Evolutionary conservation across 2,888 invertebrate species (phyloP).

Genomic region (Andrena trimmerana): DNA sequence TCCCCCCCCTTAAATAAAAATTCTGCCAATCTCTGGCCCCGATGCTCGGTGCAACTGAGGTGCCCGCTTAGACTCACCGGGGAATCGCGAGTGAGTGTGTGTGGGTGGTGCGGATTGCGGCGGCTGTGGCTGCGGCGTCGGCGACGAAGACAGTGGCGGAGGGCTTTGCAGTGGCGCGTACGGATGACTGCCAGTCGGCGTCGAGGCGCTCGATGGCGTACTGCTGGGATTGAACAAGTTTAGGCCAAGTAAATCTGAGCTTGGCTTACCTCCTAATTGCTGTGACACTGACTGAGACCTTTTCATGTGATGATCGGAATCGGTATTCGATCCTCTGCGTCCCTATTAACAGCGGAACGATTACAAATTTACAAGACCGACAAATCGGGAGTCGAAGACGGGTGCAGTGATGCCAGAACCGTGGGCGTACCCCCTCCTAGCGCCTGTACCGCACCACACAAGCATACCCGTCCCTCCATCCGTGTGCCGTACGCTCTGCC

Average conservation of each 20-base stretch:
- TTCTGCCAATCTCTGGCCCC: not conserved
- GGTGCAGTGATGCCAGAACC: too few species aligned
- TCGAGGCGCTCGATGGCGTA: conserved; percentile 92
- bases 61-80: conserved; percentile 82
- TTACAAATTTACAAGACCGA: not conserved
- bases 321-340: conserved; percentile 90
- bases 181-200: conserved; percentile 91
- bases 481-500: too few species aligned
- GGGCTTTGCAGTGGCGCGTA: conserved; percentile 94
- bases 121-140: conserved; percentile 79
- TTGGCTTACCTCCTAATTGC: conserved; percentile 90
- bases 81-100: conserved; percentile 84
- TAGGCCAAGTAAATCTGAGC: conserved; percentile 92
- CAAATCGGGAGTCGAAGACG: not conserved
- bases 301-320: conserved; percentile 89
- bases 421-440: too few species aligned
- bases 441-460: too few species aligned
- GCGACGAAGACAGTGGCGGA: conserved; percentile 82
- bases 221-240: conserved; percentile 91
- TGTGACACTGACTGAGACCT: conserved; percentile 92
- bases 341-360: conserved; percentile 81
- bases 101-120: conserved; percentile 81
- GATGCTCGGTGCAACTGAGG: conserved; percentile 12
- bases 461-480: too few species aligned
- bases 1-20: too few species aligned